Percentiles rank a stretch among this genome's conserved stretches.
phyloP scores from a whole-genome alignment of 2,888 invertebrate genomes.

The Podabrus alpinus region DNA sequence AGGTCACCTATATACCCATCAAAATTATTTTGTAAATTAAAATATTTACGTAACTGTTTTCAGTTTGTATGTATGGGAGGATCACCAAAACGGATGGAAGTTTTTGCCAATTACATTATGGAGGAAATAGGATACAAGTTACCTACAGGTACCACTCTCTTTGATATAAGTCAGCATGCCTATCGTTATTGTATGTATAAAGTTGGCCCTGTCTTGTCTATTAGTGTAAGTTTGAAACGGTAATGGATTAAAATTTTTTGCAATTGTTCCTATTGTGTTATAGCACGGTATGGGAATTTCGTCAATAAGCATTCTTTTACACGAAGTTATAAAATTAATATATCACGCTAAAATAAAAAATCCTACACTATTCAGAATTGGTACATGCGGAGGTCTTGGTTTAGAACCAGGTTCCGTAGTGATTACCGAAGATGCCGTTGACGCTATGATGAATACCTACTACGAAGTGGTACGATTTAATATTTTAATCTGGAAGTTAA shows the following conservation, averaged over 20 bases:
- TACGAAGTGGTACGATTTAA: conserved; percentile 75
- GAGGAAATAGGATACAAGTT: conserved; percentile 87
- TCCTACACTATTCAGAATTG: conserved; percentile 91
- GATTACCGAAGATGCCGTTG: conserved; percentile 89
- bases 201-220: conserved; percentile 85
- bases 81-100: conserved; percentile 91
- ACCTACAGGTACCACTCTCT: conserved; percentile 84
- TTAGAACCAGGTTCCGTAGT: conserved; percentile 92
- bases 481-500: not conserved
- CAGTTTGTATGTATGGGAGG: conserved; percentile 98
- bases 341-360: conserved; percentile 86
- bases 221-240: conserved; percentile 70
- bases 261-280: conserved; percentile 34
- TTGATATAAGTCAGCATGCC: conserved; percentile 88
- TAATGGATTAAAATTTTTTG: conserved; percentile 1
- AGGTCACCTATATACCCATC: no score
- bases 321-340: conserved; percentile 96
- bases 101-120: conserved; percentile 89
- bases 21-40: no score
- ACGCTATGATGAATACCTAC: conserved; percentile 80
- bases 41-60: conserved; percentile 37
- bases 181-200: conserved; percentile 96
- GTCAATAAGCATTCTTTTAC: conserved; percentile 91
- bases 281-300: conserved; percentile 99
- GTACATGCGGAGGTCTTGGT: conserved; percentile 93